Evolutionary conservation across 2,888 invertebrate genomes (phyloP), one percentile per base, ranked within the genome.

Genomic region (Drosophila birchii): DNA sequence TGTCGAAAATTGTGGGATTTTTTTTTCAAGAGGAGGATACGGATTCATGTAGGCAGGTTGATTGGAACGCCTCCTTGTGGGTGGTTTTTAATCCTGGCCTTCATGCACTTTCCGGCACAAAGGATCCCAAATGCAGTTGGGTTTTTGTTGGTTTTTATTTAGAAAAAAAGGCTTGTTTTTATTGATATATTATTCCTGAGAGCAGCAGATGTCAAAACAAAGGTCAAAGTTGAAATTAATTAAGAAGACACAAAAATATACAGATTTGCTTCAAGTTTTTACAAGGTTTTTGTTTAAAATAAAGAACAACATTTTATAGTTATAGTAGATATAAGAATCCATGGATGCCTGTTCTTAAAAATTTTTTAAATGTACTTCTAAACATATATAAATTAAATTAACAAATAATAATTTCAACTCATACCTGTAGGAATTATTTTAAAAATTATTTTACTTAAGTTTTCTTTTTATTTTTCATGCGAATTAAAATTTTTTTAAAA

Each of bases 1-100:
- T 62, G 72, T 49, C 43, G 73, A 63, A 56, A 72, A 55, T 54
- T 61, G 72, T 32, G 72, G 36, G 14, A 29, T 54, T 51, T 36
- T 53, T 53, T 51, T 20, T 51, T 16, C 0, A 14, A 34, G 23
- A 53, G 51, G 51, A 53, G 39, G 38, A 58, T 29, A 26, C 26
- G 26, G 26, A 26, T 20, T 49, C 8, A 32, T 36, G 49, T 38
- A 32, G 55, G 45, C 53, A 53, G 56, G 60, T 71, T 71, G 60
- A 67, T 67, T 67, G 69, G 26, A 59, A 61, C 70, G 76, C 77
- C 79, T 64, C 38, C 73, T 55, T 61, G 63, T 75, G 78, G 76
- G 75, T 77, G 78, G 69, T 64, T 68, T 34, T 62, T 57, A 62
- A 67, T 61, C 66, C 47, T 29, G 55, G 32, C 32, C 57, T 41